Conservation (phyloP, 2,797 vertebrate genomes). For the Uromys caudimaculatus region DNA sequence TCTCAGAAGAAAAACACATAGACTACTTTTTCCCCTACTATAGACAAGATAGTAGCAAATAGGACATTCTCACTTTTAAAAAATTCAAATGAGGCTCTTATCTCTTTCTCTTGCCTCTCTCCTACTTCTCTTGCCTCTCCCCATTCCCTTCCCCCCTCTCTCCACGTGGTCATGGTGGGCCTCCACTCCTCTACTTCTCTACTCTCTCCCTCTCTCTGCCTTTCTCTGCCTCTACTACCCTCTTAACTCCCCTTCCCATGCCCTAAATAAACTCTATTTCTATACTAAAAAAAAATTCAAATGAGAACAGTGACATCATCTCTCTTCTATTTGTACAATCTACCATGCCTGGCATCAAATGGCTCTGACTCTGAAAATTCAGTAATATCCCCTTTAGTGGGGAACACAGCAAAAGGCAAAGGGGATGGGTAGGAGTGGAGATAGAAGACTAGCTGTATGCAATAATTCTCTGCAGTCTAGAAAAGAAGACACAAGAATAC, state of each 20-base stretch:
- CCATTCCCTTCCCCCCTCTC: too few relatives aligned
- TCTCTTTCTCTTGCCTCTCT: too few relatives aligned
- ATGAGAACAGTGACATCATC: slow-evolving; percentile 64
- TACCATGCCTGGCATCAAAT: slow-evolving; percentile 65
- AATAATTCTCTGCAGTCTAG: slow-evolving; percentile 75
- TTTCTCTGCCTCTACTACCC: too few relatives aligned
- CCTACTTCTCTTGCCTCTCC: too few relatives aligned
- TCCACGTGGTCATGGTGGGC: too few relatives aligned
- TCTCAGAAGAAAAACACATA: slow-evolving; percentile 54
- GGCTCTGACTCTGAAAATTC: slow-evolving; percentile 79
- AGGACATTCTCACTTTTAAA: not conserved
- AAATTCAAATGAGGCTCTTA: slow-evolving; percentile 72
- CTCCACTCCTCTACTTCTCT: too few relatives aligned
- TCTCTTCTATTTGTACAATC: slow-evolving; percentile 33
- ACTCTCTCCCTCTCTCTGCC: too few relatives aligned
- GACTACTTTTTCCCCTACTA: slow-evolving; percentile 12
- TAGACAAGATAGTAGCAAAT: slow-evolving; percentile 10
- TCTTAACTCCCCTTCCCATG: too few relatives aligned
- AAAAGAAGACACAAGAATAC: slow-evolving; percentile 33
- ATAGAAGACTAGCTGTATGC: not conserved
- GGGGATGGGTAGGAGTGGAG: not conserved
- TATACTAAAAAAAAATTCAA: slow-evolving; percentile 71
- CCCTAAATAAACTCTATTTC: too few relatives aligned
- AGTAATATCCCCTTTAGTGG: slow-evolving; percentile 74
- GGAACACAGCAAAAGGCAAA: slow-evolving; percentile 55